Percentiles rank a stretch among this genome's conserved stretches.
Conservation (phyloP, 1,140 invertebrate species). For the Trinorchestia longiramus region DNA sequence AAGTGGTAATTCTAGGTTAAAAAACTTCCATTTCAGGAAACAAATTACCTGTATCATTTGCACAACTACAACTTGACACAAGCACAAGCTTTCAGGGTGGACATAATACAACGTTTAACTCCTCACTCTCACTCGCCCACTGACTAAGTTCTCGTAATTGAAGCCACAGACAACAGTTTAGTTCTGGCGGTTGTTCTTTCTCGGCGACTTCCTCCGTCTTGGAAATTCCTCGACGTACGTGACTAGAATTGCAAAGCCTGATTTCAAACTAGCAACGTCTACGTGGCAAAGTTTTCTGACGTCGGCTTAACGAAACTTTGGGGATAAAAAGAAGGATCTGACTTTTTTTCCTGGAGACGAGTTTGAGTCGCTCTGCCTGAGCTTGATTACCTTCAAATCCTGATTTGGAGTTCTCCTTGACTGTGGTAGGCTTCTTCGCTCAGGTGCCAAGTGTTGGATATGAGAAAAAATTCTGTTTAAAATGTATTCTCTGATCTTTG, state of each 20-base stretch:
- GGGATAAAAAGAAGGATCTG: slow-evolving; percentile 26
- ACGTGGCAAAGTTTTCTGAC: slow-evolving; percentile 29
- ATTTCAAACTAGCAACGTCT: slow-evolving; percentile 27
- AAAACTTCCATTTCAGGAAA: neutral
- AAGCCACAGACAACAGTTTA: slow-evolving; percentile 19
- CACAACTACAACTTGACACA: neutral
- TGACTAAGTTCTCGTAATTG: neutral
- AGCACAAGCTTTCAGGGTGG: neutral
- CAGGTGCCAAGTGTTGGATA: neutral
- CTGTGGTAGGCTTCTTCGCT: neutral
- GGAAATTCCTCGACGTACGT: neutral
- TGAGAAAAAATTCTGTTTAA: neutral
- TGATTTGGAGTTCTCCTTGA: neutral
- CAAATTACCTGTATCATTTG: neutral
- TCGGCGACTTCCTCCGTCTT: neutral
- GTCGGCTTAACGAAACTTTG: slow-evolving; percentile 1
- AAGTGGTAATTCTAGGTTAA: neutral
- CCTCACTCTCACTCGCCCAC: neutral
- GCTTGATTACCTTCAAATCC: slow-evolving; percentile 42
- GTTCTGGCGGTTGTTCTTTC: neutral
- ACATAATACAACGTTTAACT: neutral
- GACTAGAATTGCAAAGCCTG: slow-evolving; percentile 1
- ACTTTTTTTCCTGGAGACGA: neutral
- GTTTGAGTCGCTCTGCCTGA: neutral
- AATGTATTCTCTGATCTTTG: neutral